phyloP scores from a whole-genome alignment of 2,888 invertebrate species.

The Oxystoma pomonae region DNA sequence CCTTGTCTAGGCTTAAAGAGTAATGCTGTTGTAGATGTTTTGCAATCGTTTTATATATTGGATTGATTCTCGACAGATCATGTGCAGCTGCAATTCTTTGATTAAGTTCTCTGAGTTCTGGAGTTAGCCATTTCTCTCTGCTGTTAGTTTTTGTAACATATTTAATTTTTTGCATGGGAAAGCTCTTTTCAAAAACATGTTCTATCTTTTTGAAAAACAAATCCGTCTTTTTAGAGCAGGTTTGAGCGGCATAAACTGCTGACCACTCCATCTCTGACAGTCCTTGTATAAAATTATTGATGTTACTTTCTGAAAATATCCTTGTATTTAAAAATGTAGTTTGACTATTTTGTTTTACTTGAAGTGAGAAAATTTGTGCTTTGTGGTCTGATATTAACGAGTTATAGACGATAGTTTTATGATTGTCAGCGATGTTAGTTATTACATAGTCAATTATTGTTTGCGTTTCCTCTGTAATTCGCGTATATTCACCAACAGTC shows the following conservation, averaged over 20 bases:
- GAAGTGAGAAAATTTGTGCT: not conserved
- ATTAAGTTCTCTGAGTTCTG: not conserved
- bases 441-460: not conserved
- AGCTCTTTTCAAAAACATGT: not conserved
- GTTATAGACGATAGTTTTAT: not conserved
- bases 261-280: not conserved
- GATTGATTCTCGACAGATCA: not conserved
- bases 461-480: not conserved
- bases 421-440: not conserved
- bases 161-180: not conserved
- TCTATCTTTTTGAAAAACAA: not conserved
- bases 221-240: not conserved
- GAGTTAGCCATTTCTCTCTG: not conserved
- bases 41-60: not conserved
- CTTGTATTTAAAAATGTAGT: not conserved
- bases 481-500: not conserved
- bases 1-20: not conserved
- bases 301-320: not conserved
- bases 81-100: not conserved
- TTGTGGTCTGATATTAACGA: not conserved
- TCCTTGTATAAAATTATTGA: not conserved
- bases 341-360: not conserved
- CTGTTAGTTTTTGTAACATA: not conserved
- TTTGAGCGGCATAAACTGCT: not conserved
- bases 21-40: not conserved